These are phyloP conservation scores for Aegotheles bennettii DNA, from an alignment of 2,113 vertebrate genomes.

Conservation along the genomic window DNA sequence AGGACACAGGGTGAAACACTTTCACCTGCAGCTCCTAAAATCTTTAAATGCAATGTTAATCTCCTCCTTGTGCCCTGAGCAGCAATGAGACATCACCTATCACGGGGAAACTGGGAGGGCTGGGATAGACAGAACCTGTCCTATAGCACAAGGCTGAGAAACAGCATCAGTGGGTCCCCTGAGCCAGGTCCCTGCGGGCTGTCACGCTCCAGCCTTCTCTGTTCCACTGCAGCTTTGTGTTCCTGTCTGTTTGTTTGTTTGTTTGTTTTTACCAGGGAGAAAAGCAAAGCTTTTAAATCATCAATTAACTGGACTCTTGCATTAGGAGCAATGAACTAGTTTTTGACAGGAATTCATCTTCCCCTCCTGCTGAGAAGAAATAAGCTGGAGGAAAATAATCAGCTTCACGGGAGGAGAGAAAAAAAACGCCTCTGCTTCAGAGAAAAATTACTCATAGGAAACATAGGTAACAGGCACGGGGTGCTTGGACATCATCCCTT, in stretches of 20 bases:
- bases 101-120: neutral
- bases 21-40: neutral
- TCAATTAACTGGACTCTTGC: conserved; percentile 52
- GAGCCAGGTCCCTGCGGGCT: neutral
- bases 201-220: neutral
- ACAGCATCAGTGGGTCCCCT: neutral
- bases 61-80: neutral
- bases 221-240: neutral
- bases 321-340: conserved; percentile 32
- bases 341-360: conserved; percentile 34
- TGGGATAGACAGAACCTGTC: neutral
- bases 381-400: neutral
- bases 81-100: fast-evolving
- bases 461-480: neutral
- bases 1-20: neutral
- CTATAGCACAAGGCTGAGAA: fast-evolving
- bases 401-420: neutral
- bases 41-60: fast-evolving
- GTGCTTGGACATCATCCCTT: conserved; percentile 1
- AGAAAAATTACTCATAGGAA: conserved; percentile 13
- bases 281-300: conserved; percentile 34
- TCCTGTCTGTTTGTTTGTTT: neutral
- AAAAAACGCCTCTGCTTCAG: neutral
- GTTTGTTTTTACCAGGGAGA: neutral
- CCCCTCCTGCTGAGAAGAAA: conserved; percentile 53